phyloP scores from a whole-genome alignment of 2,113 vertebrate genomes.

The Calonectris borealis region DNA sequence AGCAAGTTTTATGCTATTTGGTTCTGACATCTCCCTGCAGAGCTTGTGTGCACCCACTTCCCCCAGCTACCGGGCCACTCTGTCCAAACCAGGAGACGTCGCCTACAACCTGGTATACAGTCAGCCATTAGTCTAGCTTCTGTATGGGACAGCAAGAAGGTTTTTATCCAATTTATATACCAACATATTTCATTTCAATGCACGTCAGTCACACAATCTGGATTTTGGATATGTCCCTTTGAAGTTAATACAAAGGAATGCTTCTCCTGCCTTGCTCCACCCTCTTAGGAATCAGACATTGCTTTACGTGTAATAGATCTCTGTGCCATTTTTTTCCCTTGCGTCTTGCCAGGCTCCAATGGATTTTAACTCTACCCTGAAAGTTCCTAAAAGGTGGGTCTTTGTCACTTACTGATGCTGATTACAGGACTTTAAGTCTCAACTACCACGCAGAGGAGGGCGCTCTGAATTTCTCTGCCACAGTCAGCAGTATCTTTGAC shows the following conservation, averaged over 20 bases:
- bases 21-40: not conserved
- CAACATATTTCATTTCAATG: not conserved
- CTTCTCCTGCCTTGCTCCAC: not conserved
- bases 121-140: not conserved
- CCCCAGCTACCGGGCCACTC: not conserved
- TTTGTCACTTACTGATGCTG: not conserved
- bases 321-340: not conserved
- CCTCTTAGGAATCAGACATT: not conserved
- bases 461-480: not conserved
- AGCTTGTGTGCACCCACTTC: fast-evolving
- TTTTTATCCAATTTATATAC: not conserved
- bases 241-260: not conserved
- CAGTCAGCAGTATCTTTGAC: not conserved
- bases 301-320: not conserved
- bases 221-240: not conserved
- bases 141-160: not conserved
- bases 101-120: not conserved
- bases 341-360: not conserved
- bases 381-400: not conserved
- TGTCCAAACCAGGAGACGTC: not conserved
- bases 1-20: not conserved
- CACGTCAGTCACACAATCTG: not conserved
- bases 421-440: not conserved
- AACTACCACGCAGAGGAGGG: not conserved
- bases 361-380: not conserved